Percentiles rank a stretch among this genome's conserved stretches.
Evolutionary conservation across 1,140 invertebrate genomes (phyloP).

Genomic region (Andrena cerasifolii): DNA sequence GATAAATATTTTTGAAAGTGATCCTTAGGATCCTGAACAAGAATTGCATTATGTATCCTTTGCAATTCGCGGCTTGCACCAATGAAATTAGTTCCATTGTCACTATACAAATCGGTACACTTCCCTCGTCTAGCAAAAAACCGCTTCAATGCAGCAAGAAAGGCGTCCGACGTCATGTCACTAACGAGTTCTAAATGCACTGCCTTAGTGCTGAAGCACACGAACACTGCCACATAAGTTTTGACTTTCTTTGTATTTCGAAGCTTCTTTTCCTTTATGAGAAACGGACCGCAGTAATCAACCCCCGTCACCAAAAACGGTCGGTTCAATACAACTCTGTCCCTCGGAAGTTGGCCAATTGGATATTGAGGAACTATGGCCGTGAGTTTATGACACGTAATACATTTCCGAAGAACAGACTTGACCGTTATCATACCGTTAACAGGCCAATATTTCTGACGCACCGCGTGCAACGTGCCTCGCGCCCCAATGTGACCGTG

Average conservation of each 20-base stretch:
- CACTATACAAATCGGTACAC: neutral
- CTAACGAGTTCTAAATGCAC: neutral
- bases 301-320: neutral
- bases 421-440: too few relatives aligned
- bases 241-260: neutral
- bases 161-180: neutral
- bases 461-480: too few relatives aligned
- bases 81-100: neutral
- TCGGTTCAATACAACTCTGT: neutral
- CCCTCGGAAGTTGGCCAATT: neutral
- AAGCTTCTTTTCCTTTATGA: neutral
- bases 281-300: neutral
- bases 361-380: too few relatives aligned
- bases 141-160: neutral
- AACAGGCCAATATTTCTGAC: constrained; percentile 3
- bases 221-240: neutral
- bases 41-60: neutral
- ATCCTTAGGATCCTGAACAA: too few relatives aligned
- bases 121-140: neutral
- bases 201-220: neutral
- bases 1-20: neutral
- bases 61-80: neutral
- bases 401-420: too few relatives aligned
- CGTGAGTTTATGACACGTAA: too few relatives aligned
- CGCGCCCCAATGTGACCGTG: constrained; percentile 57